Percentiles rank a stretch among this genome's conserved stretches.
Conservation (phyloP, 2,888 invertebrate genomes). For the Sarcophaga rosellei region DNA sequence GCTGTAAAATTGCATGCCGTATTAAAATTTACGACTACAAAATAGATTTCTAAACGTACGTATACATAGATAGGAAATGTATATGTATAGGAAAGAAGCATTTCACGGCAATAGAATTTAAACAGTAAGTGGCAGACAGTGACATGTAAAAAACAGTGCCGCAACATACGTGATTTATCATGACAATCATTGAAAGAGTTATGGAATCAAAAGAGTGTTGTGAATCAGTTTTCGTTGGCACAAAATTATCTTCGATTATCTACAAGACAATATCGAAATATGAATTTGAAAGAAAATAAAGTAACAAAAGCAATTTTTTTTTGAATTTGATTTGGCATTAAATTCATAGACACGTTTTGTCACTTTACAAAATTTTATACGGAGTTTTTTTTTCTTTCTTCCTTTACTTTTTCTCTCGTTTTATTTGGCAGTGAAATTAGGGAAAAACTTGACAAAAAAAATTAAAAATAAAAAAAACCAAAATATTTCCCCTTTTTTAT, state of each 20-base stretch:
- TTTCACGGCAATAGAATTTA: too few relatives aligned
- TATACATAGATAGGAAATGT: too few relatives aligned
- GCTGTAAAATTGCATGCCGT: too few relatives aligned
- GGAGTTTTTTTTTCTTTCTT: neutral
- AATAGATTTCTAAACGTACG: too few relatives aligned
- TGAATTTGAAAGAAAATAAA: too few relatives aligned
- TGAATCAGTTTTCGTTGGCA: neutral
- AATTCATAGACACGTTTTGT: slow-evolving; percentile 70
- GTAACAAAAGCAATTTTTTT: neutral
- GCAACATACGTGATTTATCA: slow-evolving; percentile 47
- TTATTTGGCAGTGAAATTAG: neutral
- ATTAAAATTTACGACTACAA: too few relatives aligned
- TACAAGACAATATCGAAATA: too few relatives aligned
- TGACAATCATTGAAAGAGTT: slow-evolving; percentile 3
- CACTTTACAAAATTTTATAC: slow-evolving; percentile 61
- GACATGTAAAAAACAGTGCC: neutral
- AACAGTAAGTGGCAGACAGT: neutral
- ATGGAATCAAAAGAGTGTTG: neutral
- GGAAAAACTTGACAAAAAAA: neutral
- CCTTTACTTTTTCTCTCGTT: neutral
- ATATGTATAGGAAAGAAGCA: too few relatives aligned
- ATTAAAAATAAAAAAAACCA: neutral
- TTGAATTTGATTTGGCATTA: neutral
- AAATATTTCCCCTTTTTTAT: slow-evolving; percentile 41
- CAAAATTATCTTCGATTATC: neutral